These are phyloP conservation scores for Brachionus plicatilis DNA, from an alignment of 1,140 invertebrate species.

Conservation along the genomic window DNA sequence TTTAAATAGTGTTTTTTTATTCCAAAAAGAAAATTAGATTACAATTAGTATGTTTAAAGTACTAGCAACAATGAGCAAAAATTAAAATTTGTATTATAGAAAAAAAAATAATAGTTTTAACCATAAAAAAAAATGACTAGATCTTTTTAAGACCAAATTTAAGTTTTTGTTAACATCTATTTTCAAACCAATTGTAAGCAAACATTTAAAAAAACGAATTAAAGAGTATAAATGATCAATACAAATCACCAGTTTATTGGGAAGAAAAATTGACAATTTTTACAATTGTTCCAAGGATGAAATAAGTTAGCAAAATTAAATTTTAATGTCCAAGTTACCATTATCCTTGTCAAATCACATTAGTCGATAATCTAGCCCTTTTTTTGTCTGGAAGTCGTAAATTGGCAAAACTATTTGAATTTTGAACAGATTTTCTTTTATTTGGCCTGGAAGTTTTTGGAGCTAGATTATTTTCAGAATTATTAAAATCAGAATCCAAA, in stretches of 20 bases:
- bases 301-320: not conserved
- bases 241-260: not conserved
- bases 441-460: not conserved
- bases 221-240: not conserved
- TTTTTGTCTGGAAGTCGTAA: not conserved
- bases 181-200: not conserved
- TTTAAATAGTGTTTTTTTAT: not conserved
- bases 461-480: not conserved
- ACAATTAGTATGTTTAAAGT: not conserved
- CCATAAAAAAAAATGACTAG: not conserved
- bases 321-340: not conserved
- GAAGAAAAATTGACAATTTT: not conserved
- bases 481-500: not conserved
- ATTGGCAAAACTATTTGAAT: not conserved
- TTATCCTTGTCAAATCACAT: not conserved
- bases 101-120: not conserved
- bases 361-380: not conserved
- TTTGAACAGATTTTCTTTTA: not conserved
- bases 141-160: not conserved
- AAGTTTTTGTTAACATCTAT: not conserved
- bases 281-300: not conserved
- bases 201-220: not conserved
- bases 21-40: not conserved
- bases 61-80: not conserved
- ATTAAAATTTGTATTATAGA: not conserved